Percentiles rank a stretch among this genome's conserved stretches.
phyloP scores from a whole-genome alignment of 2,888 invertebrate genomes.

The Ferrisia virgata region DNA sequence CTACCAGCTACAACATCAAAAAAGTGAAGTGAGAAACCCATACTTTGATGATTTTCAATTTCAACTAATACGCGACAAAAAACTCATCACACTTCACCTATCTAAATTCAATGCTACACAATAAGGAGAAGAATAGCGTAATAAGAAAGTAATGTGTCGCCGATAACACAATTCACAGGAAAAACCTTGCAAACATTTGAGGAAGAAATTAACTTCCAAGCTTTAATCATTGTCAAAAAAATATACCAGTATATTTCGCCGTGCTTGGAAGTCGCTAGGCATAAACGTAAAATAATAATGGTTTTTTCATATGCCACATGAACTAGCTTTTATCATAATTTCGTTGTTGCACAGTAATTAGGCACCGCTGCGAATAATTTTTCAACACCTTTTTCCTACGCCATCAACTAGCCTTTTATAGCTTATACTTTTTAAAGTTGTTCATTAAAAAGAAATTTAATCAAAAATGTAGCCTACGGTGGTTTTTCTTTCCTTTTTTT shows the following conservation, averaged over 20 bases:
- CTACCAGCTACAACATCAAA: no score
- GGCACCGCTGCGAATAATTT: background rate
- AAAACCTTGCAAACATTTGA: background rate
- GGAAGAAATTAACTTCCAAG: background rate
- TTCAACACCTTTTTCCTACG: background rate
- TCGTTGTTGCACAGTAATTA: background rate
- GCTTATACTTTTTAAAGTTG: background rate
- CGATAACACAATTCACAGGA: background rate
- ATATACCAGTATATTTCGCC: background rate
- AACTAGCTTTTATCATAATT: conserved; percentile 19
- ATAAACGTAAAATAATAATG: background rate
- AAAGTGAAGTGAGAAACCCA: no score
- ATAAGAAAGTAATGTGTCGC: background rate
- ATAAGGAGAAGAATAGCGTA: background rate
- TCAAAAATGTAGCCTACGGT: background rate
- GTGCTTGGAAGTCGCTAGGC: background rate
- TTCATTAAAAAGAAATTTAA: background rate
- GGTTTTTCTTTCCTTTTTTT: background rate
- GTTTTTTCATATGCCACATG: background rate
- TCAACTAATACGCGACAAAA: no score
- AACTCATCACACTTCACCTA: no score
- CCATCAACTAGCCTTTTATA: background rate
- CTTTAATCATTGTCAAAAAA: background rate
- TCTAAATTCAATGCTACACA: background rate
- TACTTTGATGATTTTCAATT: no score